A percentile compares a stretch with the other conserved stretches of the same genome.
phyloP scores from a whole-genome alignment of 2,888 invertebrate species.

The Chrysolina americana region DNA sequence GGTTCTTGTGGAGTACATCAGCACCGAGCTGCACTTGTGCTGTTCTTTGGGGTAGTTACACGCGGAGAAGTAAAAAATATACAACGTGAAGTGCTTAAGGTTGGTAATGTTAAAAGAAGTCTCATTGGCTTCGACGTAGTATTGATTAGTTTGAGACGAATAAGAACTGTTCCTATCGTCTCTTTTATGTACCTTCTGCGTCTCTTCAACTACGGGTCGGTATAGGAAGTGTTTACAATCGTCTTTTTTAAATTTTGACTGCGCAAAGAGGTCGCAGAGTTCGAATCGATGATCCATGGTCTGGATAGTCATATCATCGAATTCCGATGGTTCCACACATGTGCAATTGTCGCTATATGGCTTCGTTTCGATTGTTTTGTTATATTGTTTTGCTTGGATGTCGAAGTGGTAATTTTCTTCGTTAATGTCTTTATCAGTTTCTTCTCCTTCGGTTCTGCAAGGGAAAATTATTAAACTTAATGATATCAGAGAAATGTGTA shows the following conservation, averaged over 20 bases:
- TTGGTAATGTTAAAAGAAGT: constrained; percentile 59
- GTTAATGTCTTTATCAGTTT: constrained; percentile 27
- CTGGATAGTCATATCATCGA: constrained; percentile 21
- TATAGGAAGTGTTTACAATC: constrained; percentile 50
- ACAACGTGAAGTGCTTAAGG: constrained; percentile 74
- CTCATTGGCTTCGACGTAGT: constrained; percentile 42
- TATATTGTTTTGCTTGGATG: constrained; percentile 4
- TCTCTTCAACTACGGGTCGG: not conserved
- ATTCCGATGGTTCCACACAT: constrained; percentile 11
- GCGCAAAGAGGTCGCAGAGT: constrained; percentile 50
- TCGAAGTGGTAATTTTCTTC: not conserved
- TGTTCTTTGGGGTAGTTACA: constrained; percentile 75
- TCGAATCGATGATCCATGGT: constrained; percentile 17
- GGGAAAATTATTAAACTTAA: not conserved
- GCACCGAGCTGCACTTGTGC: constrained; percentile 70
- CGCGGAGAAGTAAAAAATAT: constrained; percentile 75
- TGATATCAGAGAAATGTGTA: too few species aligned
- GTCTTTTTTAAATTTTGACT: constrained; percentile 48
- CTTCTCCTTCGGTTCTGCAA: constrained; percentile 42
- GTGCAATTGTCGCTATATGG: constrained; percentile 3
- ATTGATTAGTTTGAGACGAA: not conserved
- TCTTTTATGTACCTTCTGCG: not conserved
- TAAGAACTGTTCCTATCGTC: not conserved
- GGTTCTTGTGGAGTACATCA: constrained; percentile 71
- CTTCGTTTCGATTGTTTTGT: constrained; percentile 10